phyloP scores from a whole-genome alignment of 2,113 vertebrate genomes.

The Megaceryle torquata region DNA sequence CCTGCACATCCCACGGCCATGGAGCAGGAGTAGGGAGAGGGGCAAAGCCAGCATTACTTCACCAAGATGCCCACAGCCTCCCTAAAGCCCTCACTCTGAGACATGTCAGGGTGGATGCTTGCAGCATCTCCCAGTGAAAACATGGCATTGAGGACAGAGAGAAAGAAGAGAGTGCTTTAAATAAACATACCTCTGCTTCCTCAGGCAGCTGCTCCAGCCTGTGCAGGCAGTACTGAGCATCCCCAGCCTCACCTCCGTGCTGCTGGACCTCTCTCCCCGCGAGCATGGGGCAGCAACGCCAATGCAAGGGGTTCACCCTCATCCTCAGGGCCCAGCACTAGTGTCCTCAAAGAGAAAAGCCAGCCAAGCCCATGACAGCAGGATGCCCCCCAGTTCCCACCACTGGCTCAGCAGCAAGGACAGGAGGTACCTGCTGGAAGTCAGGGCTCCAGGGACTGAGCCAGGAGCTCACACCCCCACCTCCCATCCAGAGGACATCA shows the following conservation, averaged over 20 bases:
- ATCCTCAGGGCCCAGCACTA: background rate
- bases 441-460: background rate
- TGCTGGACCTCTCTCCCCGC: background rate
- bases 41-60: background rate
- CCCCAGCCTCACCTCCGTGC: background rate
- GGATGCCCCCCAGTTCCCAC: fast-evolving
- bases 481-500: background rate
- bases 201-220: fast-evolving
- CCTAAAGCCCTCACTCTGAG: background rate
- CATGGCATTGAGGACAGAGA: background rate
- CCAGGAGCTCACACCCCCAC: background rate
- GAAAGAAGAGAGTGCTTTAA: background rate
- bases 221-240: background rate
- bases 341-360: fast-evolving
- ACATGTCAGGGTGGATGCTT: background rate
- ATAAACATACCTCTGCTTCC: background rate
- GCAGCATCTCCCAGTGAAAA: background rate
- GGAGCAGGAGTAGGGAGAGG: background rate
- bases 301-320: background rate
- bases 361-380: fast-evolving
- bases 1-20: fast-evolving
- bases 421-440: background rate
- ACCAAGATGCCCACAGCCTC: background rate
- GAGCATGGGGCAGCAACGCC: background rate
- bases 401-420: fast-evolving